phyloP scores from a whole-genome alignment of 2,888 invertebrate species.

The Drosophila seclusa region DNA sequence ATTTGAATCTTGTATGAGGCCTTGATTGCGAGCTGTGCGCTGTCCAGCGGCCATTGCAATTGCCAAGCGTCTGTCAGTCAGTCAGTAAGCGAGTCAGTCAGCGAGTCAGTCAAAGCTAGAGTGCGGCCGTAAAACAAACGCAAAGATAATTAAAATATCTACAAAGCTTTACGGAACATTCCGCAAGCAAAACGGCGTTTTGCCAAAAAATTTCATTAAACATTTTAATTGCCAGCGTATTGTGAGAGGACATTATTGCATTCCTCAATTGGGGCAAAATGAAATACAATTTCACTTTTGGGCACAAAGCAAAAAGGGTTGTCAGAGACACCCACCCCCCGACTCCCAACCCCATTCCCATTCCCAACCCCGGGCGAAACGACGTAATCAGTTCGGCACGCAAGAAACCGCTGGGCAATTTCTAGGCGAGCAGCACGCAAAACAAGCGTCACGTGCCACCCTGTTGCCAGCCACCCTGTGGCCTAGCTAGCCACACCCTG shows the following conservation, averaged over 20 bases:
- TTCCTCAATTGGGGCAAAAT: slow-evolving; percentile 62
- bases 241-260: slow-evolving; percentile 68
- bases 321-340: not conserved
- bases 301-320: slow-evolving; percentile 47
- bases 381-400: slow-evolving; percentile 68
- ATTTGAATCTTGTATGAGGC: slow-evolving; percentile 29
- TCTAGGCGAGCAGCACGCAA: slow-evolving; percentile 65
- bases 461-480: slow-evolving; percentile 10
- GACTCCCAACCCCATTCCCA: not conserved
- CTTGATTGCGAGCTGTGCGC: slow-evolving; percentile 18
- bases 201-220: slow-evolving; percentile 77
- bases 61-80: slow-evolving; percentile 3
- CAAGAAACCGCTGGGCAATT: slow-evolving; percentile 36
- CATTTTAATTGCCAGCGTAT: slow-evolving; percentile 79
- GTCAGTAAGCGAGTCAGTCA: not conserved
- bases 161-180: slow-evolving; percentile 54
- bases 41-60: slow-evolving; percentile 28
- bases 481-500: slow-evolving; percentile 37
- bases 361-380: not conserved
- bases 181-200: slow-evolving; percentile 55
- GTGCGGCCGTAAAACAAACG: slow-evolving; percentile 55
- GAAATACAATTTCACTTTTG: slow-evolving; percentile 71
- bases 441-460: slow-evolving; percentile 70
- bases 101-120: not conserved
- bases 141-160: slow-evolving; percentile 76